Evolutionary conservation across 2,888 invertebrate genomes (phyloP), one percentile per base, ranked within the genome.

Genomic region (Zele albiditarsus): DNA sequence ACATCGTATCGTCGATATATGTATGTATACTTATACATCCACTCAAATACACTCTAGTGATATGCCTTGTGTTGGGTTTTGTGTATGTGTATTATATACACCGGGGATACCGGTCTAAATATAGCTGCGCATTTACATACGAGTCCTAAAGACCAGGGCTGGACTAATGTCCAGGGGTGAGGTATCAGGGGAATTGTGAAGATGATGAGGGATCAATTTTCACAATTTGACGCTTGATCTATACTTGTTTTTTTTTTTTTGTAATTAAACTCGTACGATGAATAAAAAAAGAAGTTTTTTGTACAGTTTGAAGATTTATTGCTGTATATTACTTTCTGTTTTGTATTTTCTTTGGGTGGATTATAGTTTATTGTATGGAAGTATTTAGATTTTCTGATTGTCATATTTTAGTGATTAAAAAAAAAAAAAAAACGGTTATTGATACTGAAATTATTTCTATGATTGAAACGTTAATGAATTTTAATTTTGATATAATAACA

Each of bases 51-150:
- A 74, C 78, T 58, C 66, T 46, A 73, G 73, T 33, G 76, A 70
- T 71, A 80, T 77, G 75, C 77, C 74, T 74, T 73, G 77, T 77
- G 77, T 60, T 69, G 58, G 73, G 67, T 57, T 71, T 60, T 74
- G 82, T 84, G 83, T 83, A 42, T 70, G 70, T 49, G 42, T 71
- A 60, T 70, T 60, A 62, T 82, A 84, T 85, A 86, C 84, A 84
- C 80, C 82, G 83, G 83, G 84, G 84, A 84, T 86, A 86, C 85
- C 81, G 85, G 86, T 87, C 89, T 89, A 88, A 89, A 89, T 88
- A 89, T 89, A 89, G 88, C 87, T 79, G 80, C 84, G 84, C 86
- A 88, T 88, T 89, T 88, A 87, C 89, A 88, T 88, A 84, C 86
- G 84, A 84, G 86, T 86, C 87, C 87, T 87, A 87, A 88, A 88